Conservation (phyloP, 1,140 invertebrate species). For the Anoplophora glabripennis region DNA sequence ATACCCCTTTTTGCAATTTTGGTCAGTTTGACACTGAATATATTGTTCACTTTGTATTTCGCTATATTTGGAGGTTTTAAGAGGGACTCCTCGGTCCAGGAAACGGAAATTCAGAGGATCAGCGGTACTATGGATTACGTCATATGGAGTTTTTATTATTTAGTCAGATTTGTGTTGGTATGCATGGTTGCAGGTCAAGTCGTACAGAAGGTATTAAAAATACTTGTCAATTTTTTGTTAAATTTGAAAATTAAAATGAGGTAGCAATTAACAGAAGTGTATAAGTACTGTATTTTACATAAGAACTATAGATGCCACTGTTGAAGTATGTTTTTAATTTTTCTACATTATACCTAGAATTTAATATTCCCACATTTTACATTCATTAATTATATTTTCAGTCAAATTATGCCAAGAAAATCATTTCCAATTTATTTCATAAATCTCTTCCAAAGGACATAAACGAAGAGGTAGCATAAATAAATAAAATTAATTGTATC, state of each 20-base stretch:
- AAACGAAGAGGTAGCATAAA: neutral
- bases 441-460: neutral
- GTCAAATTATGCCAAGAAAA: neutral
- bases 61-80: constrained; percentile 17
- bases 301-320: too few relatives aligned
- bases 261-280: too few relatives aligned
- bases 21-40: neutral
- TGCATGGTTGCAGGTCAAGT: neutral
- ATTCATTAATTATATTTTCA: too few relatives aligned
- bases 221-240: too few relatives aligned
- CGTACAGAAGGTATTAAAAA: neutral
- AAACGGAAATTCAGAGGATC: neutral
- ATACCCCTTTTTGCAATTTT: constrained; percentile 7
- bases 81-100: neutral
- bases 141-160: constrained; percentile 16
- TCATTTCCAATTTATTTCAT: neutral
- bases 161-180: constrained; percentile 7
- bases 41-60: constrained; percentile 13
- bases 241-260: too few relatives aligned
- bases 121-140: neutral
- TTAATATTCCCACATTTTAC: too few relatives aligned
- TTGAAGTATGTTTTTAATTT: too few relatives aligned
- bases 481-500: too few relatives aligned
- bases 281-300: too few relatives aligned
- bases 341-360: too few relatives aligned